Percentiles rank a stretch among this genome's conserved stretches.
These are phyloP conservation scores for Psephotus haematonotus DNA, from an alignment of 2,113 vertebrate species.

Conservation along the genomic window DNA sequence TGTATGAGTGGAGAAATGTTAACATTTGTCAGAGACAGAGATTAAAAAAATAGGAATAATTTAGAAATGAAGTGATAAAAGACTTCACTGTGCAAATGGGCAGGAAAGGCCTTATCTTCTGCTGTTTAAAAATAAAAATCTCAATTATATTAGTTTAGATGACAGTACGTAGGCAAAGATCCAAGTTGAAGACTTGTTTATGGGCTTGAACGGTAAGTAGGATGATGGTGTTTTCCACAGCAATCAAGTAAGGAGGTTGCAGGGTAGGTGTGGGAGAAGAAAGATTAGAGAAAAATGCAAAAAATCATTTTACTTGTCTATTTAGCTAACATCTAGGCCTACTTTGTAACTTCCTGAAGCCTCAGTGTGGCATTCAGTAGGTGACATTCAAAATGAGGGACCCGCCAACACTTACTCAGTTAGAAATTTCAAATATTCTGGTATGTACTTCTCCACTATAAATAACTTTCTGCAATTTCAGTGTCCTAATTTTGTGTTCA, in stretches of 20 bases:
- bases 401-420: not conserved
- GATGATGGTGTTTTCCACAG: constrained; percentile 56
- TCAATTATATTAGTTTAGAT: constrained; percentile 15
- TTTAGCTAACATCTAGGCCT: constrained; percentile 53
- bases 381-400: constrained; percentile 14
- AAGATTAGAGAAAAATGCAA: constrained; percentile 68
- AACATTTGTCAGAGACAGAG: not conserved
- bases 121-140: constrained; percentile 48
- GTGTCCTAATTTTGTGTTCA: constrained; percentile 52
- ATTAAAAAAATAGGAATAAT: not conserved
- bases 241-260: constrained; percentile 20
- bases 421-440: constrained; percentile 56
- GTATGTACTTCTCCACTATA: constrained; percentile 48
- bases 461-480: constrained; percentile 58
- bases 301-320: constrained; percentile 54
- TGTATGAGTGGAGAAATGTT: not conserved
- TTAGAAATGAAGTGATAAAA: constrained; percentile 9
- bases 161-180: constrained; percentile 44
- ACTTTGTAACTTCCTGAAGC: constrained; percentile 46
- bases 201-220: constrained; percentile 53
- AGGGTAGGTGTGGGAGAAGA: constrained; percentile 32
- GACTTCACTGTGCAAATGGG: not conserved
- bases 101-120: not conserved
- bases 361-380: constrained; percentile 11
- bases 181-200: constrained; percentile 44